phyloP scores from a whole-genome alignment of 2,888 invertebrate genomes.

The Drosophila prostipennis region DNA sequence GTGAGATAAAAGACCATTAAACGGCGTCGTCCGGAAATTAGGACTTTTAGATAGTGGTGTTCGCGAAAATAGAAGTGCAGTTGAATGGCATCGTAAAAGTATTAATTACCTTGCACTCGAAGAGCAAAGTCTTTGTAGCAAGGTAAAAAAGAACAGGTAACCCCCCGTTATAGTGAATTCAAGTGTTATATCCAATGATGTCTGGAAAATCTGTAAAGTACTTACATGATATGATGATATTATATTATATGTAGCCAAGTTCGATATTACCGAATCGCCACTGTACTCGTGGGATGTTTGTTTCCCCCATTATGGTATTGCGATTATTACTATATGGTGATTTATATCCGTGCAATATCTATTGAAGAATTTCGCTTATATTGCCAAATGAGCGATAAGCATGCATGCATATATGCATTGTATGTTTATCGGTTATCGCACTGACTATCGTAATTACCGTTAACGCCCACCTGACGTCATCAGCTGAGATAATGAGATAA shows the following conservation, averaged over 20 bases:
- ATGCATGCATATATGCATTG: not conserved
- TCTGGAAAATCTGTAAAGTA: too few relatives aligned
- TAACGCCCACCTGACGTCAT: slow-evolving; percentile 21
- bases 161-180: too few relatives aligned
- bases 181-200: too few relatives aligned
- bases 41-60: slow-evolving; percentile 3
- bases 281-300: not conserved
- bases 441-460: slow-evolving; percentile 20
- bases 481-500: slow-evolving; percentile 1
- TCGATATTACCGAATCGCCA: not conserved
- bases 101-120: not conserved
- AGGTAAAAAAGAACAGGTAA: not conserved
- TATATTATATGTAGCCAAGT: too few relatives aligned
- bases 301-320: not conserved
- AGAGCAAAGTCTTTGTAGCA: not conserved
- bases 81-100: not conserved
- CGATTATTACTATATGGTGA: slow-evolving; percentile 7
- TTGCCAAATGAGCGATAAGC: slow-evolving; percentile 8
- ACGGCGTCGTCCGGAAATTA: not conserved
- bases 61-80: slow-evolving; percentile 1
- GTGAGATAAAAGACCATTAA: slow-evolving; percentile 2
- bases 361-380: not conserved
- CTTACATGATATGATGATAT: too few relatives aligned
- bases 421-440: slow-evolving; percentile 1
- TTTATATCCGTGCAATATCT: slow-evolving; percentile 17